Base-by-base conservation (phyloP, 1,140 invertebrate genomes). In the Aphidius gifuensis region DNA sequence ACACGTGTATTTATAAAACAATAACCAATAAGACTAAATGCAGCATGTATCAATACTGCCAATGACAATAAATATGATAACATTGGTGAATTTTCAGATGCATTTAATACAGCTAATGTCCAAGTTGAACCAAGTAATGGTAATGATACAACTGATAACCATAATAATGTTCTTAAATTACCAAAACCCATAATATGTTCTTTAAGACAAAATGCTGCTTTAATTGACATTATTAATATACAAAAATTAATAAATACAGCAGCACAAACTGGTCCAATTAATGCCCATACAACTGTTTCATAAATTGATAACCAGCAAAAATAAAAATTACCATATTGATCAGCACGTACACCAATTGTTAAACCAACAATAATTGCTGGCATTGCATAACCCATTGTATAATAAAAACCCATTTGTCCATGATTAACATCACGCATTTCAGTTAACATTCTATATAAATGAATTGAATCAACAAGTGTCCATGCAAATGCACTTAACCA, bases 341-440 rank as follows among this genome's bases (percentile, higher is more conserved):
- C 93, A n/a, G 93, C 93, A 50, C 94, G 84, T 1, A 98, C 92
- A 0, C 94, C 94, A 16, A 97, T 92, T 32, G 94, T 89, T 6
- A 98, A 80, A 46, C 92, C 92, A 5, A 97, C 92, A 51, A 96
- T 88, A 43, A 98, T 87, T 4, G 94, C 94, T 4, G 96, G 96
- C 50, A 94, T 85, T n/a, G 92, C 94, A 74, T 97, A 98, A 6
- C 94, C 96, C 70, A 95, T 85, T n/a, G 93, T 90, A 71, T 96
- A 94, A 75, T 97, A 98, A 74, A 96, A 94, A 61, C 92, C 85
- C 88, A 97, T 95, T 44, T 90, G 90, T 0, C 94, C 96, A 74
- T 96, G 92, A 82, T 99, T 98, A 11, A 98, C 94, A 75, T 97
- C 94, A 8, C 95, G 84, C 83, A 98, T 90, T 81, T 98, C 96